Conservation (phyloP, 2,113 vertebrate species). For the Silurus asotus region DNA sequence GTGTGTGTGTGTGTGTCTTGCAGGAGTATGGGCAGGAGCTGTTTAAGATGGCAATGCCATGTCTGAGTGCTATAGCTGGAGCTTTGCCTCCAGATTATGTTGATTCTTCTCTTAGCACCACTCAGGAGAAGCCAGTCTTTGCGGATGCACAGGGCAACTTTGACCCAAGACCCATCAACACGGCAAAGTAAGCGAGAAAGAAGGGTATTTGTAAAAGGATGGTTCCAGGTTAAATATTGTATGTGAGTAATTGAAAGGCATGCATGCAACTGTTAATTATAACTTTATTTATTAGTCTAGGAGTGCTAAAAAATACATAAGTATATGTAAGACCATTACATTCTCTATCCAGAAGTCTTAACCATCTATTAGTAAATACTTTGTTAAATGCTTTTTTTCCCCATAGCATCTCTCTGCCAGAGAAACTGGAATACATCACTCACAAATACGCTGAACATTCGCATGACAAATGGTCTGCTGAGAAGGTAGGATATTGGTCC, state of each 20-base stretch:
- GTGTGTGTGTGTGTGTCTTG: conserved; percentile 27
- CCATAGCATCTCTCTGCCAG: conserved; percentile 86
- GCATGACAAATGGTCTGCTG: conserved; percentile 95
- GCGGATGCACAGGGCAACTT: conserved; percentile 94
- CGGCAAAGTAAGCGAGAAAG: conserved; percentile 75
- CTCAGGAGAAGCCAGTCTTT: conserved; percentile 86
- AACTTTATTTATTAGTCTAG: background rate
- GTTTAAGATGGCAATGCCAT: conserved; percentile 97
- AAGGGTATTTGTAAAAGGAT: background rate
- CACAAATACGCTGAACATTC: conserved; percentile 93
- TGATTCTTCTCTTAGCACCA: conserved; percentile 82
- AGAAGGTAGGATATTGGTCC: conserved; percentile 82
- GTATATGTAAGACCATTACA: background rate
- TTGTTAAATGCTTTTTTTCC: background rate
- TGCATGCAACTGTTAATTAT: background rate
- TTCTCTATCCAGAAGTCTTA: background rate
- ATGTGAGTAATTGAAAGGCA: background rate
- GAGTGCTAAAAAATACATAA: background rate
- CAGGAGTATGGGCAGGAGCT: conserved; percentile 96
- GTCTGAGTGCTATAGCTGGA: conserved; percentile 94
- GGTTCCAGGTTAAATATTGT: background rate
- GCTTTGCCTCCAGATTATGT: conserved; percentile 94
- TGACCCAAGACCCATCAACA: conserved; percentile 93
- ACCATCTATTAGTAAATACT: background rate
- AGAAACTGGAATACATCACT: conserved; percentile 91